Base-by-base conservation (phyloP, 2,797 vertebrate genomes). In the Zonotrichia albicollis region DNA sequence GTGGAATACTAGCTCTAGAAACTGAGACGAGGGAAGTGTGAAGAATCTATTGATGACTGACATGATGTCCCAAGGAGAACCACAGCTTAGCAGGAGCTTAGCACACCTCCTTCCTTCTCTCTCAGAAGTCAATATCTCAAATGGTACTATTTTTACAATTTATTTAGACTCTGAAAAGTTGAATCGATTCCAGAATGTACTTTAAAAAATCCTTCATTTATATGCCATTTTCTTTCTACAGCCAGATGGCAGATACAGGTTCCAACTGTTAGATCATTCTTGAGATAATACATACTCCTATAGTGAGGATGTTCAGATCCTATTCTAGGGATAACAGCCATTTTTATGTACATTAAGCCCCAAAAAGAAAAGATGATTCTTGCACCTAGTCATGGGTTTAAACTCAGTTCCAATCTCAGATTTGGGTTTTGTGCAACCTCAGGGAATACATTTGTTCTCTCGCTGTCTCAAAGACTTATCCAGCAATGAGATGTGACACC, bases 21-120 rank as follows among this genome's bases (percentile, higher is more conserved):
- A 82, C 79, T 81, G 80, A 85, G 51, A 51, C 51, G 29, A 82
- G 55, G 54, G 64, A 95, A 85, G 43, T 54, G 50, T 92, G 84
- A 95, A 94, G 66, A 82, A 70, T 26, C 36, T 90, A 93, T 96
- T 77, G 45, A 91, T 76, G 83, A 95, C 66, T 79, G 83, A 42
- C 85, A 71, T 18, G 46, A 87, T 51, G 57, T 80, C 40, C 48
- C 57, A 76, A 72, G 38, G 14, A 95, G 77, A 80, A 90, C 43
- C 43, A 73, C 43, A 74, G 65, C 36, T 82, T 29, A 60, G 42
- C 29, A 81, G 55, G n/a, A n/a, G n/a, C n/a, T n/a, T n/a, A n/a
- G n/a, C n/a, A n/a, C n/a, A n/a, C 7, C 22, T 79, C 26, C 51
- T 70, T 82, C 25, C 46, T 84, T 26, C 30, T 84, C 22, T 81